A percentile compares a stretch with the other conserved stretches of the same genome.
These are phyloP conservation scores for Turdus rufiventris DNA, from an alignment of 2,113 vertebrate genomes.

Conservation along the genomic window DNA sequence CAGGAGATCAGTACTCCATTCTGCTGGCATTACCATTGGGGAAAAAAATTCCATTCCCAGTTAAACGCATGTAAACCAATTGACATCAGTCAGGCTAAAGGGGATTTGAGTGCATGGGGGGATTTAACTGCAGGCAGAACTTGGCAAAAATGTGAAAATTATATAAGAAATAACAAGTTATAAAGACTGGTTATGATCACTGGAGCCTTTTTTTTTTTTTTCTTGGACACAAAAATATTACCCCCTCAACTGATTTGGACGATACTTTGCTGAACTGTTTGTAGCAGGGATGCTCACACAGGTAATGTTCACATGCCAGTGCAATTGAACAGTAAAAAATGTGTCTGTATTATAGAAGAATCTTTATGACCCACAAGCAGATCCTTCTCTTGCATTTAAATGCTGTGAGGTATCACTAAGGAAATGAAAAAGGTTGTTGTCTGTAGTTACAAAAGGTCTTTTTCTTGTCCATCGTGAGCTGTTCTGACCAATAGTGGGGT, in stretches of 20 bases:
- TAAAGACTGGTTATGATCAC: neutral
- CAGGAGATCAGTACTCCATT: rapidly evolving
- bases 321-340: neutral
- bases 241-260: neutral
- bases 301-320: neutral
- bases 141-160: neutral
- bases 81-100: neutral
- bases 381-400: neutral
- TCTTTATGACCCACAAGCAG: neutral
- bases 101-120: neutral
- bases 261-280: neutral
- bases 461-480: neutral
- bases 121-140: neutral
- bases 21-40: neutral
- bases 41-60: neutral
- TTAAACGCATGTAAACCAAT: neutral
- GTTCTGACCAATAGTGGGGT: neutral
- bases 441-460: neutral
- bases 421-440: neutral
- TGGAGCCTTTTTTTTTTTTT: neutral
- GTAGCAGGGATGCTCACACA: rapidly evolving
- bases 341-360: neutral
- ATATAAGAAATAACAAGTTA: neutral
- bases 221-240: neutral
- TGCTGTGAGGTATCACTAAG: neutral